Evolutionary conservation across 2,888 invertebrate species (phyloP), one percentile per base, ranked within the genome.

Genomic region (Ormyrus thymus): DNA sequence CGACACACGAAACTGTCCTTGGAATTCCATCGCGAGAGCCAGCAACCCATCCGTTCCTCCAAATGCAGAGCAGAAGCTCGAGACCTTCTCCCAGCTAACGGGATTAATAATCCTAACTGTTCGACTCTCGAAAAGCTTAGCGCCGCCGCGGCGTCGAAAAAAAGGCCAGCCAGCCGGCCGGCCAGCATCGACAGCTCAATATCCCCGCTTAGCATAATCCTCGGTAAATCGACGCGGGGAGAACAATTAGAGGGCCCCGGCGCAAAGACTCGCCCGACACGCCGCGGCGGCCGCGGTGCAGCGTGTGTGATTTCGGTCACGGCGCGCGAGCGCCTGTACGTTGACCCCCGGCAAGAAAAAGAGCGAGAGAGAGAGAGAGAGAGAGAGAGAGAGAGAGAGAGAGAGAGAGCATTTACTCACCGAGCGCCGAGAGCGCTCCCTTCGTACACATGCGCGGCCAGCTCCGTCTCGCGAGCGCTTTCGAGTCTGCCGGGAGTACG

Each of bases 301-400:
- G 77, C 50, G 87, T 87, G 88, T 87, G 89, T 88, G 89, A 89
- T 89, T 89, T 89, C 87, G 89, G 89, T 89, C 88, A 89, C 89
- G 88, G 87, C 87, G 87, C 83, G 84, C 87, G 87, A 83, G 84
- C 87, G 89, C 86, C 88, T 89, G 89, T 89, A 89, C 89, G 85
- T 89, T 89, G 89, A 89, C 89, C 89, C 85, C 86, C 84, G 56
- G 74, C 76, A 78, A 78, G 80, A 81, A 82, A 83, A 83, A 82
- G 80, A 81, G 74, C 76, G 82, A 78, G 83, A 29, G 29, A 29
- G 29, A 29, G 29, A 0, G 29, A 82, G 80, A 81, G 74, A 76
- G 82, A 78, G 83, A 84, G 84, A 84, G 83, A 78, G 83, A 29
- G 29, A 29, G 29, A 29, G 29, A 0, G 29, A 82, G 80, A 81